Evolutionary conservation across 2,888 invertebrate genomes (phyloP), one percentile per base, ranked within the genome.

Genomic region (Orchesellides sinensis): DNA sequence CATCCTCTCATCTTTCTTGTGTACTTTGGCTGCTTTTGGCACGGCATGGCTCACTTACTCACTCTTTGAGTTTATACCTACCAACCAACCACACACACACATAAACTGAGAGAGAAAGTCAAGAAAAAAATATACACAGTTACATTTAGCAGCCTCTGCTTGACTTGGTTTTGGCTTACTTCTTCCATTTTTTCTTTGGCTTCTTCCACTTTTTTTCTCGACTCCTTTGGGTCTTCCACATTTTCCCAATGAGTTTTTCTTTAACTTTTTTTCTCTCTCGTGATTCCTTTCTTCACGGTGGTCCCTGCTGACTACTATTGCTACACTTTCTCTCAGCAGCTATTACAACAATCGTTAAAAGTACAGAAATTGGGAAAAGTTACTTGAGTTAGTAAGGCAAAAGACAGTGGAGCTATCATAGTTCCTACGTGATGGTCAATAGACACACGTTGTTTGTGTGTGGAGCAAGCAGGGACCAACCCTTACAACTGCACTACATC

Each of bases 1-100:
- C 35, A 35, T 65, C 65, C 23, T 69, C 68, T 69, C 65, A 65
- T 65, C 49, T 52, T 25, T 69, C n/a, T 19, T n/a, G n/a, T 10
- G 32, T 52, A 47, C 47, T 69, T 49, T 69, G 49, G 56, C 70
- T 52, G 70, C 70, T 70, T 54, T 70, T 70, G 70, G 70, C 70
- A 56, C 56, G 52, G 68, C 68, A 69, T 59, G 70, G 59, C 56
- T 45, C 70, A 69, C 40, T 70, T 70, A 56, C 70, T 70, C 70
- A 54, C 54, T 70, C 56, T 5, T 32, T 32, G 10, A 6, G 10
- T 5, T 6, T 32, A 32, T 32, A 32, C 10, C 5, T 32, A 32
- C 6, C 32, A 32, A 12, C 5, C 21, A 23, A 65, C 19, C 66
- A 47, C 47, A 23, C 54, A 23, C 14, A 4, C n/a, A n/a, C n/a